A percentile compares a stretch with the other conserved stretches of the same genome.
Conservation (phyloP, 2,888 invertebrate species). For the Yponomeuta sedellus region DNA sequence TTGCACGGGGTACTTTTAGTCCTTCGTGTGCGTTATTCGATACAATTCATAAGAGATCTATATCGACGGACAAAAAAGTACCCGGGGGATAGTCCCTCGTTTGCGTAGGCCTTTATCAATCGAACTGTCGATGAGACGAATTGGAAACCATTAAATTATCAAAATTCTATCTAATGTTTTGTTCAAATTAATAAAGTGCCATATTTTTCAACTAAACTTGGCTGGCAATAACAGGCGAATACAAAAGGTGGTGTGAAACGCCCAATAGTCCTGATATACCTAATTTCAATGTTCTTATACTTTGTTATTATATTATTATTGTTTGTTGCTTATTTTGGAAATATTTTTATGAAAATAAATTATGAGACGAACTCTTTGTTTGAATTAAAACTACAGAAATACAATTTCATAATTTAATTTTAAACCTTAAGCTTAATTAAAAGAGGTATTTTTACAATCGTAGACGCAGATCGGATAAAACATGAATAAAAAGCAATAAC, state of each 20-base stretch:
- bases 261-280: not conserved
- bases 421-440: conserved; percentile 12
- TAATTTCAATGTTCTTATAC: conserved; percentile 50
- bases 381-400: not conserved
- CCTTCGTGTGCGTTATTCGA: too few species aligned
- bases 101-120: too few species aligned
- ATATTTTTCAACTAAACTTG: conserved; percentile 12
- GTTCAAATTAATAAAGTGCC: conserved; percentile 10
- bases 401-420: conserved; percentile 14
- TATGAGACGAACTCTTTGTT: conserved; percentile 21
- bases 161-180: not conserved
- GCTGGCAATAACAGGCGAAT: conserved; percentile 8
- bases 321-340: conserved; percentile 76
- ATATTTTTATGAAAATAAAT: conserved; percentile 68
- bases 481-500: conserved; percentile 18
- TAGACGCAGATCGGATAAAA: conserved; percentile 11
- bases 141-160: not conserved
- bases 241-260: conserved; percentile 2
- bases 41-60: too few species aligned
- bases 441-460: conserved; percentile 6
- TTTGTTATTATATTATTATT: conserved; percentile 68
- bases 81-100: too few species aligned
- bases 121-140: not conserved
- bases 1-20: too few species aligned
- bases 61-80: too few species aligned